Evolutionary conservation across 1,140 invertebrate species (phyloP), one percentile per base, ranked within the genome.

Genomic region (Diachasmimorpha longicaudata): DNA sequence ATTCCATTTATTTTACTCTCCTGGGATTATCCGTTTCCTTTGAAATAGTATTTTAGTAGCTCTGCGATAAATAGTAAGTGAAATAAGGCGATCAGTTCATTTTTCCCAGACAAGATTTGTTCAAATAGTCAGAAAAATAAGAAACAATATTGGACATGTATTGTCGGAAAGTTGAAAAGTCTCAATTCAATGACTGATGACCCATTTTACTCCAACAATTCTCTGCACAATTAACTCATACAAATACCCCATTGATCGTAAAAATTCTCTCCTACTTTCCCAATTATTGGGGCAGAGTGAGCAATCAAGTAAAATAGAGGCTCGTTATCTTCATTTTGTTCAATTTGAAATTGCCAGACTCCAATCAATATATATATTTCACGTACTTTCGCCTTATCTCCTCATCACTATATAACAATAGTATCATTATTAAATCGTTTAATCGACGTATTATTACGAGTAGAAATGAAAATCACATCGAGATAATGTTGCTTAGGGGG

Each of bases 1-100:
- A 44, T 77, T 80, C 79, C 68, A 81, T 74, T 71, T 37, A 39
- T 19, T 42, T 63, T 25, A 23, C 23, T 63, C 21, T 23, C 23
- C 14, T 63, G 8, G 19, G n/a, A 16, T 55, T 14, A 21, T 55
- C n/a, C 8, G 10, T 19, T 55, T 55, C 19, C 9, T 10, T 55
- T 21, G 6, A 14, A 55, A 21, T 55, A n/a, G 0, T 55, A 55
- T 55, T 42, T 42, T 42, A 42, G 39, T 21, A 55, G 19, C n/a
- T 55, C 48, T 16, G 48, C 48, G 14, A 55, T 55, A 3, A 55
- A 31, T 6, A 63, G 9, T 63, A 25, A n/a, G 48, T 19, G 48
- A 31, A 63, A 63, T 63, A 31, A 63, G 58, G 58, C 19, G 58
- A 63, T 25, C 1, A 63, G 21, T 63, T 25, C 9, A 25, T 63